These are phyloP conservation scores for Nowickia ferox DNA, from an alignment of 2,888 invertebrate genomes.

Conservation along the genomic window DNA sequence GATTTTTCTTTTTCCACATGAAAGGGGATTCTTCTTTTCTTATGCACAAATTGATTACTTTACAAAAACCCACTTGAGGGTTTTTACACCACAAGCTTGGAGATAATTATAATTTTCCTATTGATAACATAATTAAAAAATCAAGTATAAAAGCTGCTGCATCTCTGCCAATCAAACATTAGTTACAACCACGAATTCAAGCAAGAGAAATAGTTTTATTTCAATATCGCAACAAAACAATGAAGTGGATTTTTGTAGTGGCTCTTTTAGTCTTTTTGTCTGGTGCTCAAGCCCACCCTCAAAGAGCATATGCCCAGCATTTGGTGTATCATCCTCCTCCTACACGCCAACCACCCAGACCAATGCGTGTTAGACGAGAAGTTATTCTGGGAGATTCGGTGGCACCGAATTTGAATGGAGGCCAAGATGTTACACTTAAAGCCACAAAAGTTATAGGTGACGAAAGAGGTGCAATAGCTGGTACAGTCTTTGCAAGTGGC, in stretches of 20 bases:
- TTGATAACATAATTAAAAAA: conserved; percentile 5
- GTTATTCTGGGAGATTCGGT: conserved; percentile 12
- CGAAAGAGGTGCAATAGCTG: background rate
- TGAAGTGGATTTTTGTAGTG: conserved; percentile 34
- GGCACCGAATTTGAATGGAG: background rate
- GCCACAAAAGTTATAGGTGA: conserved; percentile 19
- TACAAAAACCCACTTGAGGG: background rate
- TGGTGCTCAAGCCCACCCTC: conserved; percentile 23
- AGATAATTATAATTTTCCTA: background rate
- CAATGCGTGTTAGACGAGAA: conserved; percentile 73
- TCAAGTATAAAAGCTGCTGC: conserved; percentile 6
- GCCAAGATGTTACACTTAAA: conserved; percentile 20
- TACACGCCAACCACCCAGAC: conserved; percentile 3
- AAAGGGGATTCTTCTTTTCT: no score
- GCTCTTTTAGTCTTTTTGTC: conserved; percentile 1
- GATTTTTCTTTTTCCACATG: no score
- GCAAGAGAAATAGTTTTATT: background rate
- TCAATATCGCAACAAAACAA: background rate
- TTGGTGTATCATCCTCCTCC: conserved; percentile 72
- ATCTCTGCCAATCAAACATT: background rate
- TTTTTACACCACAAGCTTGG: background rate
- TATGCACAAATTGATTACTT: background rate
- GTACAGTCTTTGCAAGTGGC: background rate
- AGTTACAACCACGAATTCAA: background rate
- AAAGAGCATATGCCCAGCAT: conserved; percentile 34